Conservation (phyloP, 92 coral and sea anemone species). For the Actinernus sp. region DNA sequence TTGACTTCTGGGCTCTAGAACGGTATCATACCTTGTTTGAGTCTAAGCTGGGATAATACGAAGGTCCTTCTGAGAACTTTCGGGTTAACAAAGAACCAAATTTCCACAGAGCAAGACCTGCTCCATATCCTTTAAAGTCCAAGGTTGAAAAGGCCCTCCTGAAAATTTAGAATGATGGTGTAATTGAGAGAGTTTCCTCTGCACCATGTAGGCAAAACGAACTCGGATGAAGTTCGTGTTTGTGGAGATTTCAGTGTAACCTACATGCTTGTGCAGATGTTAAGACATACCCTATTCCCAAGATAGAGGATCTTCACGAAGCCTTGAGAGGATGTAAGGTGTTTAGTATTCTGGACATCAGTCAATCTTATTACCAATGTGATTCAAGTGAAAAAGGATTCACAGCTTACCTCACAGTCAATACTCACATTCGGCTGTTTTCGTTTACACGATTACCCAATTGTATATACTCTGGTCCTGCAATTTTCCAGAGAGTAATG, state of each 20-base stretch:
- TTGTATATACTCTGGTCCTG: conserved; percentile 50
- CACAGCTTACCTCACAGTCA: conserved; percentile 44
- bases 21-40: not conserved
- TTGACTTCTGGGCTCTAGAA: no score
- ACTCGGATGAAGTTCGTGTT: conserved; percentile 48
- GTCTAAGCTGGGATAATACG: conserved; percentile 29
- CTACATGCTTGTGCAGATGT: conserved; percentile 44
- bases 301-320: conserved; percentile 51
- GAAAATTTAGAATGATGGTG: conserved; percentile 46
- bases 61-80: conserved; percentile 23
- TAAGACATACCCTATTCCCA: conserved; percentile 46
- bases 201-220: conserved; percentile 49
- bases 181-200: conserved; percentile 54
- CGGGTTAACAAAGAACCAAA: conserved; percentile 8
- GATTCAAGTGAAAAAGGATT: conserved; percentile 31
- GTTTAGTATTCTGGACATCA: conserved; percentile 41
- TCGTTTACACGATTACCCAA: conserved; percentile 39
- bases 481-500: conserved; percentile 58
- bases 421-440: conserved; percentile 57
- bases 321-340: conserved; percentile 32
- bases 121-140: conserved; percentile 30
- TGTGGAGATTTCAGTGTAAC: conserved; percentile 67
- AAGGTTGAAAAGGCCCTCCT: conserved; percentile 42
- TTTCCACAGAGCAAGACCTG: conserved; percentile 31
- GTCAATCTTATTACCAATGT: conserved; percentile 55